Conservation (phyloP, 1,140 invertebrate genomes). For the Anoplolepis gracilipes region DNA sequence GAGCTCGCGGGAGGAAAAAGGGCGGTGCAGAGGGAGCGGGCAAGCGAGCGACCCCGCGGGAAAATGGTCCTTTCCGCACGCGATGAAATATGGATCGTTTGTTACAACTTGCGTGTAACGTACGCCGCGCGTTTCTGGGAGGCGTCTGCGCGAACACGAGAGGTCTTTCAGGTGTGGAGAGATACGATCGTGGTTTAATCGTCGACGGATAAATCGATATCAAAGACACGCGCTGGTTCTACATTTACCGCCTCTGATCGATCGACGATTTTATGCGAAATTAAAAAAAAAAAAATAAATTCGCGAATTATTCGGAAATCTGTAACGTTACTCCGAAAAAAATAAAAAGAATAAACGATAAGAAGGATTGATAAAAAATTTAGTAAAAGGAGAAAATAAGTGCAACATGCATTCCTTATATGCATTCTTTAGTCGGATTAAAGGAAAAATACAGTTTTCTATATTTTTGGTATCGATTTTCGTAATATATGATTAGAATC, state of each 20-base stretch:
- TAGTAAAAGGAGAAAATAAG: not conserved
- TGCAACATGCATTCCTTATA: not conserved
- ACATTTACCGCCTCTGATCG: not conserved
- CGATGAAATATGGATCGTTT: conserved; percentile 55
- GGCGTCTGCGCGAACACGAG: not conserved
- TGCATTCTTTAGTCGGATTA: too few relatives aligned
- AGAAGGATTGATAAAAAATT: conserved; percentile 31
- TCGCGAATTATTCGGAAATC: not conserved
- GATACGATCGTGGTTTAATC: conserved; percentile 35
- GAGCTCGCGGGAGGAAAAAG: not conserved
- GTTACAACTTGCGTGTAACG: conserved; percentile 53
- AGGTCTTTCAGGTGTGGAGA: conserved; percentile 14
- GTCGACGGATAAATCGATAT: conserved; percentile 26
- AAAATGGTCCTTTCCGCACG: conserved; percentile 49
- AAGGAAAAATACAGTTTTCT: not conserved
- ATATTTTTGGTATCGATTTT: not conserved
- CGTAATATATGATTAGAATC: not conserved
- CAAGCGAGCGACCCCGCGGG: conserved; percentile 45
- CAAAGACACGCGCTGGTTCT: not conserved
- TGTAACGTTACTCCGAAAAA: not conserved
- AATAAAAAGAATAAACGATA: too few relatives aligned
- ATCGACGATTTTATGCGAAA: conserved; percentile 30
- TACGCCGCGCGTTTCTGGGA: conserved; percentile 16
- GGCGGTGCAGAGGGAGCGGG: not conserved
- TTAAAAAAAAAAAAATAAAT: not conserved